phyloP scores from a whole-genome alignment of 2,113 vertebrate species.

The Myotis davidii region DNA sequence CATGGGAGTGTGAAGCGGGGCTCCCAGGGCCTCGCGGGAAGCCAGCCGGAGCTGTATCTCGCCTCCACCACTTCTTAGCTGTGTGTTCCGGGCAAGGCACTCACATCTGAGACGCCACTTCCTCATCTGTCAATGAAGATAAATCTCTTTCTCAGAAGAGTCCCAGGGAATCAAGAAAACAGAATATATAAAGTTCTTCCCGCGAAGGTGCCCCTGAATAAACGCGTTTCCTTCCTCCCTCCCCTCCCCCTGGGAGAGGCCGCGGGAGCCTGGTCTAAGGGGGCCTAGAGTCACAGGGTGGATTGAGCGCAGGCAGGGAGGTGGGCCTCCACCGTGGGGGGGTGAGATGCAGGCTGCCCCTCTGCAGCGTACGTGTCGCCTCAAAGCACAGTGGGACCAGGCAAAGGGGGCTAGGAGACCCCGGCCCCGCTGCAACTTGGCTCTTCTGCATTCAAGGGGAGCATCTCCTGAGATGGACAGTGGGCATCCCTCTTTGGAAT shows the following conservation, averaged over 20 bases:
- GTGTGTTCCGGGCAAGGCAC: not conserved
- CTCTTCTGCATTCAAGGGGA: not conserved
- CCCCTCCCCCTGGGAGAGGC: not conserved
- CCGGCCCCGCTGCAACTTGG: accelerated
- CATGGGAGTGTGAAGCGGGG: not conserved
- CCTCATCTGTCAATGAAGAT: not conserved
- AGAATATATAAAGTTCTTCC: not conserved
- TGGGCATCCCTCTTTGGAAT: not conserved
- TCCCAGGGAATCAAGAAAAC: not conserved
- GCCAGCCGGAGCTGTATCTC: not conserved
- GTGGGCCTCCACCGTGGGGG: not conserved
- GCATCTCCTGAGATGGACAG: not conserved
- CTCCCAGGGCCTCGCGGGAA: not conserved
- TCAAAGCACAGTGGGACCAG: not conserved
- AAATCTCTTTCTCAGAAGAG: not conserved
- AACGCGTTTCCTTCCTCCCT: not conserved
- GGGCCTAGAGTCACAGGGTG: not conserved
- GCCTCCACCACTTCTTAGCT: not conserved
- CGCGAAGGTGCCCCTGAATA: not conserved
- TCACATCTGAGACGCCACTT: not conserved
- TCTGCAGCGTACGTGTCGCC: accelerated
- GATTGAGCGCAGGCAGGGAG: not conserved
- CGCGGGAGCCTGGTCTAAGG: not conserved
- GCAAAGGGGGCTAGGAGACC: not conserved
- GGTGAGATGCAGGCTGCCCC: not conserved